A percentile compares a stretch with the other conserved stretches of the same genome.
These are phyloP conservation scores for Drosophila prolongata DNA, from an alignment of 2,888 invertebrate species.

Conservation along the genomic window DNA sequence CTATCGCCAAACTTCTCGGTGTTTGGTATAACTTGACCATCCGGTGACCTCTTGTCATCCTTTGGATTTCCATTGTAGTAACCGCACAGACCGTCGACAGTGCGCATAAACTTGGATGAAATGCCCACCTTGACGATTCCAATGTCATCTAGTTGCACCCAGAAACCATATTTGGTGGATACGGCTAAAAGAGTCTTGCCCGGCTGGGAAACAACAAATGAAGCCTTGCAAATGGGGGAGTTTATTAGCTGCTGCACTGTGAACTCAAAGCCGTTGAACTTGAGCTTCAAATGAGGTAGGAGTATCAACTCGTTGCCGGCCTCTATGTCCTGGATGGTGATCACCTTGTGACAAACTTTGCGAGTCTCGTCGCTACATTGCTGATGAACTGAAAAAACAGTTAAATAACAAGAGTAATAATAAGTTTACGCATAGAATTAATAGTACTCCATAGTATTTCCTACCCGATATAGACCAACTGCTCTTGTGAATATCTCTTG, in stretches of 20 bases:
- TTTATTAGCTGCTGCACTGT: constrained; percentile 82
- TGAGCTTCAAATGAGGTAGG: constrained; percentile 87
- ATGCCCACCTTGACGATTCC: constrained; percentile 90
- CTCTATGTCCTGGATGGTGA: constrained; percentile 87
- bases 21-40: constrained; percentile 87
- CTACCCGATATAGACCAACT: constrained; percentile 90
- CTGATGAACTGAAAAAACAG: constrained; percentile 86
- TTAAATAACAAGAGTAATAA: constrained; percentile 85
- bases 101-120: constrained; percentile 86
- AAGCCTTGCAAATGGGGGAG: constrained; percentile 83
- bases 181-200: constrained; percentile 89
- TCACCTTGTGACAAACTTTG: constrained; percentile 87
- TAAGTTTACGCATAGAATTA: too few species aligned
- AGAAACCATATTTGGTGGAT: constrained; percentile 90
- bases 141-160: constrained; percentile 89
- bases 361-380: constrained; percentile 82
- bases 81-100: constrained; percentile 92
- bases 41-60: constrained; percentile 90
- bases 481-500: constrained; percentile 88
- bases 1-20: constrained; percentile 91
- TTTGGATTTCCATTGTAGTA: constrained; percentile 88
- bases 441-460: constrained; percentile 68
- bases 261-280: constrained; percentile 88
- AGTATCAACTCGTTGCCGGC: constrained; percentile 85
- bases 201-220: constrained; percentile 88